Base-by-base conservation (phyloP, 2,888 invertebrate species). In the Acholoe squamosa region DNA sequence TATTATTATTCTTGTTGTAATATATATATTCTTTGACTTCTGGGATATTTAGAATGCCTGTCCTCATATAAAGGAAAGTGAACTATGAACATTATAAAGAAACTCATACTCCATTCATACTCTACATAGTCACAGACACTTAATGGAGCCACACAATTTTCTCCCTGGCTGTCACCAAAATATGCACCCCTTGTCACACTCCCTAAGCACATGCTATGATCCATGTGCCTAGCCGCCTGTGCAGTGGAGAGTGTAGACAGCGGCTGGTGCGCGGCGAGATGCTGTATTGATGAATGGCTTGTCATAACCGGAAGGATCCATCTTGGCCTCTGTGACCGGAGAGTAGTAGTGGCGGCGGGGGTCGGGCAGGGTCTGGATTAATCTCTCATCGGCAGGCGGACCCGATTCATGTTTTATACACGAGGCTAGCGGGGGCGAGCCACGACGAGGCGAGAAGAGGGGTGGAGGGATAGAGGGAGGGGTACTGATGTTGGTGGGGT, bases 241-340 rank as follows among this genome's bases (percentile, higher is more conserved):
- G 80, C 80, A 16, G 19, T 3, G 34, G 80, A 80, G 80, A 80
- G 80, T 80, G 80, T n/a, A 34, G 80, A 80, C 3, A 80, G 80
- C 80, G 34, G 80, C 80, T 80, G 80, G 80, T 80, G 80, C 80
- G 28, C 80, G 80, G 80, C 80, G 80, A n/a, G 80, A 28, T 43
- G 43, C 43, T n/a, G 80, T 80, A 80, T 86, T 86, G 86, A 86
- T 86, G 86, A 86, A 86, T 86, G 86, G 86, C 86, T 86, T 86
- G 86, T 86, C 86, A 86, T 86, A 86, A 86, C 54, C 33, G 56
- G 56, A 54, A 14, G 56, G 56, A 86, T 86, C 86, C 86, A 54
- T 54, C 54, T 56, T 86, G 52, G 86, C 86, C 56, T 56, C 54
- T 10, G 86, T 28, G 86, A 86, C 56, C 86, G 80, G 80, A 80